Evolutionary conservation across 2,113 vertebrate genomes (phyloP).

Genomic region (Sclerurus mexicanus): DNA sequence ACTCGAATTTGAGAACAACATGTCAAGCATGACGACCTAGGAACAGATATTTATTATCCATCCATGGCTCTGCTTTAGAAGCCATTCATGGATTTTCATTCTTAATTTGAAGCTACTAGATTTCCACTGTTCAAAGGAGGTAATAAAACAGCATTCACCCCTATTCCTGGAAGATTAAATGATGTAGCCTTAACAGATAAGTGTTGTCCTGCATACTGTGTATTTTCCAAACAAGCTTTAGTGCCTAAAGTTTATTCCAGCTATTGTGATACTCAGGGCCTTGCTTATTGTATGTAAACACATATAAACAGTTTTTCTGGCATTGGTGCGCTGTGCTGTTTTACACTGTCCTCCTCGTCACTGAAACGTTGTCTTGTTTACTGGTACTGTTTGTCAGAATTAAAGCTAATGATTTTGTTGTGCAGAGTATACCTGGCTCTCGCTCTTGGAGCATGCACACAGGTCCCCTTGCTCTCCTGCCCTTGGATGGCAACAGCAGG

Average conservation of each 20-base stretch:
- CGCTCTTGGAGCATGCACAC: accelerated
- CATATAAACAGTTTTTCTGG: neutral
- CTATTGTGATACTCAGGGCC: slow-evolving; percentile 57
- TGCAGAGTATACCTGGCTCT: neutral
- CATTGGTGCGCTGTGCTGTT: neutral
- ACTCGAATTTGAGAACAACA: neutral
- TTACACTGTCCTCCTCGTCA: neutral
- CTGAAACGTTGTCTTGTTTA: neutral
- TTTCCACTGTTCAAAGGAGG: neutral
- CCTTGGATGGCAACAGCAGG: neutral
- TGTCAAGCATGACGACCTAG: accelerated
- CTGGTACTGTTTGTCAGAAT: neutral
- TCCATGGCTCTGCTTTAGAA: neutral
- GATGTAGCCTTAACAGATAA: slow-evolving; percentile 22
- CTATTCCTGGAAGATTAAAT: neutral
- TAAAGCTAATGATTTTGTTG: neutral
- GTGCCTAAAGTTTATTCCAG: slow-evolving; percentile 38
- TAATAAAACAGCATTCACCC: neutral
- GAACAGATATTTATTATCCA: neutral
- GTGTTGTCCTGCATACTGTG: neutral
- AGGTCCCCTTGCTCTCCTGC: neutral
- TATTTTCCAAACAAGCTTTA: slow-evolving; percentile 33
- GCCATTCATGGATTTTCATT: neutral
- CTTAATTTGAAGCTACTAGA: neutral
- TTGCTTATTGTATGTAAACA: neutral